Conservation (phyloP, 1,140 invertebrate species). For the Cydia strobilella region DNA sequence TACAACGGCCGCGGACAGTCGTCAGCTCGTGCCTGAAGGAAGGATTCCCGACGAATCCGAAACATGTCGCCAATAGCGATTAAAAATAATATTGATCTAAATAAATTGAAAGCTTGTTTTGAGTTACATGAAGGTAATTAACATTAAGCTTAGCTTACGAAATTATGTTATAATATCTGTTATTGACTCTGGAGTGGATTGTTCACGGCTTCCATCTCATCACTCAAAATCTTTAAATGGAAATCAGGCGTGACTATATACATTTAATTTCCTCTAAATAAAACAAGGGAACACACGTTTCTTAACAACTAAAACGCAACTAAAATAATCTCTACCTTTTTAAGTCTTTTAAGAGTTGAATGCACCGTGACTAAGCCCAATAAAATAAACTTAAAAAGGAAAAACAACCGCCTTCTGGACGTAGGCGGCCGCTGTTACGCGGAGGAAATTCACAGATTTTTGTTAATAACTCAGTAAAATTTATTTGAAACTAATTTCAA, state of each 20-base stretch:
- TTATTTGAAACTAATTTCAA: conserved; percentile 45
- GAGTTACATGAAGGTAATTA: no score
- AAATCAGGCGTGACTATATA: neutral
- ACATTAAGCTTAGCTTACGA: no score
- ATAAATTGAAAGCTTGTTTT: no score
- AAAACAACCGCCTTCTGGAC: conserved; percentile 48
- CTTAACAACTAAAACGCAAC: conserved; percentile 20
- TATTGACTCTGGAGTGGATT: no score
- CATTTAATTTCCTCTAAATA: neutral
- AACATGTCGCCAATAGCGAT: no score
- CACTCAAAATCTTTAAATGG: neutral
- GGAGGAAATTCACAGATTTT: conserved; percentile 55
- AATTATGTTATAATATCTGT: no score
- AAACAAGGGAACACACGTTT: conserved; percentile 14
- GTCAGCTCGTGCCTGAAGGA: no score
- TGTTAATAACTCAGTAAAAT: conserved; percentile 60
- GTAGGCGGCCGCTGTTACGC: conserved; percentile 49
- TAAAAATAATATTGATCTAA: no score
- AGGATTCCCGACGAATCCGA: no score
- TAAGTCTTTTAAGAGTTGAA: conserved; percentile 38
- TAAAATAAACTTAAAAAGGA: conserved; percentile 64
- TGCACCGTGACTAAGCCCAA: conserved; percentile 51
- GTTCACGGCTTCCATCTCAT: no score
- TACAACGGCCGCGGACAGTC: no score
- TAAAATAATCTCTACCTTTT: conserved; percentile 8